phyloP scores from a whole-genome alignment of 1,140 invertebrate genomes.

The Drosophila aff. region DNA sequence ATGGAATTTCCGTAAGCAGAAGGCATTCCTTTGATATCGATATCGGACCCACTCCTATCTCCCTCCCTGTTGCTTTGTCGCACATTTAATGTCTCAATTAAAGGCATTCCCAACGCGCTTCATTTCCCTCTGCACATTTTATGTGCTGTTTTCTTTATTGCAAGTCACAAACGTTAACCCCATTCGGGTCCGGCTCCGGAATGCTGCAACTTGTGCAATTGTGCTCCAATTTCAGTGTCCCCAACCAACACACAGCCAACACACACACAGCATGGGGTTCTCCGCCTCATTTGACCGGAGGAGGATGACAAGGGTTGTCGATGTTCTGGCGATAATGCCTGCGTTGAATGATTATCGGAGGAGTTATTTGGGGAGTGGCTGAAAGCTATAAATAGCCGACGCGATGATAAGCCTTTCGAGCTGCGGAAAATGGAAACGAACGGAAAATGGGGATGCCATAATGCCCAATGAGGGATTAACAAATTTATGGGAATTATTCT shows the following conservation, averaged over 20 bases:
- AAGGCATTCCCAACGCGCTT: constrained; percentile 36
- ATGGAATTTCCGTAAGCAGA: background rate
- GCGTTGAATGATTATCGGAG: constrained; percentile 46
- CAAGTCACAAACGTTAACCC: constrained; percentile 46
- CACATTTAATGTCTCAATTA: constrained; percentile 46
- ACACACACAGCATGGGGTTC: background rate
- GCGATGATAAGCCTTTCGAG: constrained; percentile 34
- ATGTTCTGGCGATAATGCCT: constrained; percentile 30
- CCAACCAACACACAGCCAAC: background rate
- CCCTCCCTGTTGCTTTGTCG: constrained; percentile 3
- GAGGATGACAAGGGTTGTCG: background rate
- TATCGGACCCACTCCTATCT: background rate
- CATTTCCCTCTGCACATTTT: constrained; percentile 23
- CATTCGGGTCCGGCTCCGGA: constrained; percentile 12
- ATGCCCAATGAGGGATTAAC: constrained; percentile 49
- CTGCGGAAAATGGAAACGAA: constrained; percentile 11
- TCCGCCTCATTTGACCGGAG: constrained; percentile 27
- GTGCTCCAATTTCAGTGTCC: constrained; percentile 42
- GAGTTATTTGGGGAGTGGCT: constrained; percentile 41
- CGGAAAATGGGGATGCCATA: constrained; percentile 26
- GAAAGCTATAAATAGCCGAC: constrained; percentile 35
- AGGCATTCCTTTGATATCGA: constrained; percentile 37
- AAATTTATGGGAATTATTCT: constrained; percentile 38
- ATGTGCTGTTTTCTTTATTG: constrained; percentile 22
- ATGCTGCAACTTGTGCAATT: constrained; percentile 42